Evolutionary conservation across 1,140 invertebrate genomes (phyloP).

Genomic region (Leptinotarsa texana): DNA sequence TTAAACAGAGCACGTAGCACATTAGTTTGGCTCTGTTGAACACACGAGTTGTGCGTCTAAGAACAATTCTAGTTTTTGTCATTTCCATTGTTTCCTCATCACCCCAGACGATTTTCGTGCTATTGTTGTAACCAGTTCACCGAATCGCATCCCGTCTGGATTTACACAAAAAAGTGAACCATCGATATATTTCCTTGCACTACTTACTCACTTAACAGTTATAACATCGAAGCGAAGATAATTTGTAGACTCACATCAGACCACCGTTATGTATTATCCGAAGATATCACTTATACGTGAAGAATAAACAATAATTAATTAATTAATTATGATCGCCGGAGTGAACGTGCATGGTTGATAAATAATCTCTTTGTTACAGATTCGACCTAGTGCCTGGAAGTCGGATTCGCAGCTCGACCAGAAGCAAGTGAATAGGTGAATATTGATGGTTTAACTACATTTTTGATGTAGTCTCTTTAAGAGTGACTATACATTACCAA

Average conservation of each 20-base stretch:
- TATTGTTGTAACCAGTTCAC: too few species aligned
- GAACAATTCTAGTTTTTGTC: too few species aligned
- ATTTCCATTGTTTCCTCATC: too few species aligned
- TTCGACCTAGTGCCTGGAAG: slow-evolving; percentile 49
- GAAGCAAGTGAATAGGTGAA: slow-evolving; percentile 48
- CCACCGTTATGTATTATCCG: slow-evolving; percentile 15
- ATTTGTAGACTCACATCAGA: not conserved
- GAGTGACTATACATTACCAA: too few species aligned
- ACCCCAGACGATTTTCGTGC: too few species aligned
- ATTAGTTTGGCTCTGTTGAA: too few species aligned
- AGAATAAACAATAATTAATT: not conserved
- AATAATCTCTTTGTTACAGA: slow-evolving; percentile 45
- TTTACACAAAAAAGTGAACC: too few species aligned
- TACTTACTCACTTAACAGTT: slow-evolving; percentile 1
- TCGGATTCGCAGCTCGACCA: slow-evolving; percentile 47
- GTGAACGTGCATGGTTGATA: not conserved
- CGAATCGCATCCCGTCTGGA: too few species aligned
- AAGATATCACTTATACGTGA: slow-evolving; percentile 12
- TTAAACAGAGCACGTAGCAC: too few species aligned
- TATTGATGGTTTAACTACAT: not conserved
- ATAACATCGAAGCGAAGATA: not conserved
- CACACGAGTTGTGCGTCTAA: too few species aligned
- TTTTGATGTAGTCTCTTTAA: too few species aligned
- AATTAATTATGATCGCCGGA: not conserved
- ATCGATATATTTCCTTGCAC: not conserved